phyloP scores from a whole-genome alignment of 2,113 vertebrate genomes.

The Sceloporus tristichus region DNA sequence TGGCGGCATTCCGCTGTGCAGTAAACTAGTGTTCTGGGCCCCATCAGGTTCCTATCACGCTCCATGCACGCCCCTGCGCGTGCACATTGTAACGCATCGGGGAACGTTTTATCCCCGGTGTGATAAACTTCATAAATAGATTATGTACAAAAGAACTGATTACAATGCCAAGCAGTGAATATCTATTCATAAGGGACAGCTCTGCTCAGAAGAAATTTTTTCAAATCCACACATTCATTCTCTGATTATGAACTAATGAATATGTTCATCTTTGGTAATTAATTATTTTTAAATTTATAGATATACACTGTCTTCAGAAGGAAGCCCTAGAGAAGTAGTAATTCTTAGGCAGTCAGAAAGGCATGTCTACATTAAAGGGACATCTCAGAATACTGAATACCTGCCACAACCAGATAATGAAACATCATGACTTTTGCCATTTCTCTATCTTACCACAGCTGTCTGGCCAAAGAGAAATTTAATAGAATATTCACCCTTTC shows the following conservation, averaged over 20 bases:
- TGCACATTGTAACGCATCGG: too few species aligned
- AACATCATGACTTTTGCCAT: background rate
- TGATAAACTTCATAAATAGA: background rate
- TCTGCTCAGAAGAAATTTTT: background rate
- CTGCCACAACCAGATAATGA: background rate
- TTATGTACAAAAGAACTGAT: background rate
- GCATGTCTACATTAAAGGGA: conserved; percentile 19
- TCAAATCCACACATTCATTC: conserved; percentile 6
- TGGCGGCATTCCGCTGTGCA: too few species aligned
- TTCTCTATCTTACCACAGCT: background rate
- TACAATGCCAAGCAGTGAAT: background rate
- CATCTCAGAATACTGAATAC: conserved; percentile 4
- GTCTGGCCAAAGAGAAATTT: background rate
- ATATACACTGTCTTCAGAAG: background rate
- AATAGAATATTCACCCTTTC: background rate
- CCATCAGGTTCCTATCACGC: too few species aligned
- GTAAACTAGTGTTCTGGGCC: too few species aligned
- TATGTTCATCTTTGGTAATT: conserved; percentile 12
- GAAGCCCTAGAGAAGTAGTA: conserved; percentile 5
- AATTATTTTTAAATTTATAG: conserved; percentile 16
- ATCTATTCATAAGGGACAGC: background rate
- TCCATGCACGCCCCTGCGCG: too few species aligned
- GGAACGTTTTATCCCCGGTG: too few species aligned
- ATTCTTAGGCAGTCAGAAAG: background rate
- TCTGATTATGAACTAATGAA: conserved; percentile 18